Base-by-base conservation (phyloP, 2,797 vertebrate species). In the Neostethus bicornis region DNA sequence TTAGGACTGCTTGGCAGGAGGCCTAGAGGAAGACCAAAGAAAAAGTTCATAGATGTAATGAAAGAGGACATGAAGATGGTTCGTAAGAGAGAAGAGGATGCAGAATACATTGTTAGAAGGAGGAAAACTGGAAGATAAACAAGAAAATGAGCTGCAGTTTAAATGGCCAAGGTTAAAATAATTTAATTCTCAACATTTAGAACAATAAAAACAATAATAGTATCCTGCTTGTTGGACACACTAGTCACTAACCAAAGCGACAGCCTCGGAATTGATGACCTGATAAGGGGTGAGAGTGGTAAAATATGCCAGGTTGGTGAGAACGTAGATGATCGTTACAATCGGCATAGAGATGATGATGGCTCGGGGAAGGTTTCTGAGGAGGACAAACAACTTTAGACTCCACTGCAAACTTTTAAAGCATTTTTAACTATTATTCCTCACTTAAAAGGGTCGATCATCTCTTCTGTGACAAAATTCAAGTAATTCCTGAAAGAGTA, bases 401-500 rank as follows among this genome's bases (percentile, higher is more conserved):
- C 6, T n/a, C 2, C 1, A 2, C 11, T 0, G 23, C 8, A 21
- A 51, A 35, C 26, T 20, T 19, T 32, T 25, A n/a, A 16, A 35
- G 26, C 1, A 9, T 39, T 32, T 37, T 1, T 5, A 32, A 54
- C 9, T 19, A 20, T 11, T 1, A 26, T 3, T 10, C 84, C 94
- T 45, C 77, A 99, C 97, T 92, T 96, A 88, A 93, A 97, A 12
- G 97, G 96, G 7, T 99, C 95, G 6, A 99, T 99, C 97, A 99
- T 99, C 88, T 99, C 97, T 73, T 99, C 97, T 0, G 96, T 98
- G 19, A 99, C 97, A 51, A 99, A 96, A 77, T 99, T 99, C 91
- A 99, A 87, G 86, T 99, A 99, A 84, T 99, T 99, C 97, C 97
- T 99, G 83, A 1, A 83, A 79, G 60, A 14, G 54, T 35, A 54